Evolutionary conservation across 2,113 vertebrate species (phyloP).

Genomic region (Trogon melanurus): DNA sequence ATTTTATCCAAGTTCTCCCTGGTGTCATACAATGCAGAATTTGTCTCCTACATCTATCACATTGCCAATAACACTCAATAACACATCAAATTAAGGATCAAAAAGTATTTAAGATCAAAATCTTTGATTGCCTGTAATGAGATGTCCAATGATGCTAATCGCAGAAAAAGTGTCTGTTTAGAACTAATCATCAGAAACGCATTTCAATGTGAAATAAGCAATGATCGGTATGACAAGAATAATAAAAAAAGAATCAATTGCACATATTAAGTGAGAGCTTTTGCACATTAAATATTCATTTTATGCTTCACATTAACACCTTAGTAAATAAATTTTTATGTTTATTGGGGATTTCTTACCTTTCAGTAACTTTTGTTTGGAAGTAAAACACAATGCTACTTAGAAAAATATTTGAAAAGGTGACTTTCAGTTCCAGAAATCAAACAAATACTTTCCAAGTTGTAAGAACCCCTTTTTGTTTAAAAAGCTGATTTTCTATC

Average conservation of each 20-base stretch:
- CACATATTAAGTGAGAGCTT: background rate
- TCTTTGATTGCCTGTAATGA: constrained; percentile 47
- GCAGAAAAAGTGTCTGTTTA: constrained; percentile 69
- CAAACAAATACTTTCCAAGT: background rate
- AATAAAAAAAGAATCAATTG: constrained; percentile 26
- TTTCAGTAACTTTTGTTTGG: background rate
- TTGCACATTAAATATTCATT: background rate
- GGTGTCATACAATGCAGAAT: background rate
- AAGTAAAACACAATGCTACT: background rate
- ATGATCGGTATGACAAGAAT: constrained; percentile 65
- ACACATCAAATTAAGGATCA: constrained; percentile 39
- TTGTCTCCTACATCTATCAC: background rate
- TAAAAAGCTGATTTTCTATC: background rate
- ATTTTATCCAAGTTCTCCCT: background rate
- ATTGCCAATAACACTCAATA: constrained; percentile 2
- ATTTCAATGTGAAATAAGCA: constrained; percentile 71
- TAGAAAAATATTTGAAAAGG: background rate
- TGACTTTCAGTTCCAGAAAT: background rate
- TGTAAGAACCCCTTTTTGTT: background rate
- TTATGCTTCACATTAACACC: background rate
- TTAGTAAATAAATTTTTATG: background rate
- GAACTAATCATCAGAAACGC: constrained; percentile 69
- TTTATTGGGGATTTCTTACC: background rate
- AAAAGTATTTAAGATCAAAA: constrained; percentile 46
- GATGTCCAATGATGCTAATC: constrained; percentile 71